Evolutionary conservation across 2,113 vertebrate species (phyloP).

Genomic region (Ciconia maguari): DNA sequence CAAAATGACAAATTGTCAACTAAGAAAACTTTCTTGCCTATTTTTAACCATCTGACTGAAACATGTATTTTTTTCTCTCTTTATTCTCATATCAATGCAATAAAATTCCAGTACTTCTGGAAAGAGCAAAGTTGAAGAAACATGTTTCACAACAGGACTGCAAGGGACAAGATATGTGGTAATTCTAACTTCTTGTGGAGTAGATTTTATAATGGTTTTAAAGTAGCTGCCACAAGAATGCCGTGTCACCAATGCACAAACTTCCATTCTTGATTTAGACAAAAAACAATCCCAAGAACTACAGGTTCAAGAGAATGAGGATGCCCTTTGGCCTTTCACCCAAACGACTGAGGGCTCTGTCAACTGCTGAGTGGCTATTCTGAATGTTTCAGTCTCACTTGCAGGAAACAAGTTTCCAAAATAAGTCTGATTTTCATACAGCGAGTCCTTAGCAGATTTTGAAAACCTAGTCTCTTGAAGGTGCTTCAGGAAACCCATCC

Average conservation of each 20-base stretch:
- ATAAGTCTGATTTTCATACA: background rate
- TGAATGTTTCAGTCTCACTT: background rate
- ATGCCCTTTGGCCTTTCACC: background rate
- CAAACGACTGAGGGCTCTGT: background rate
- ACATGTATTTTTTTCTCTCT: background rate
- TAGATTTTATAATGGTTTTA: background rate
- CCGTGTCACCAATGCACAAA: background rate
- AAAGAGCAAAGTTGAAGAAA: constrained; percentile 10
- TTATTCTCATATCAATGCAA: constrained; percentile 10
- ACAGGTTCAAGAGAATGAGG: background rate
- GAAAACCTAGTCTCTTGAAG: background rate
- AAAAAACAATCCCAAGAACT: background rate
- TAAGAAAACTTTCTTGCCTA: background rate
- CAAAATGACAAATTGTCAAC: background rate
- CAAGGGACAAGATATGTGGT: background rate
- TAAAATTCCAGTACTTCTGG: background rate
- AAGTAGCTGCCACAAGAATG: background rate
- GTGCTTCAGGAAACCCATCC: background rate
- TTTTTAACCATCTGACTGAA: background rate
- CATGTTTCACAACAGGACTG: background rate
- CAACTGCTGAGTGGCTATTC: background rate
- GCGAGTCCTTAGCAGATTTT: background rate
- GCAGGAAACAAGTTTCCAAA: background rate
- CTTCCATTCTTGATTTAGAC: background rate
- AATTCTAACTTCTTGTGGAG: background rate